Evolutionary conservation across 2,888 invertebrate genomes (phyloP), one percentile per base, ranked within the genome.

Genomic region (Cephonodes hylas): DNA sequence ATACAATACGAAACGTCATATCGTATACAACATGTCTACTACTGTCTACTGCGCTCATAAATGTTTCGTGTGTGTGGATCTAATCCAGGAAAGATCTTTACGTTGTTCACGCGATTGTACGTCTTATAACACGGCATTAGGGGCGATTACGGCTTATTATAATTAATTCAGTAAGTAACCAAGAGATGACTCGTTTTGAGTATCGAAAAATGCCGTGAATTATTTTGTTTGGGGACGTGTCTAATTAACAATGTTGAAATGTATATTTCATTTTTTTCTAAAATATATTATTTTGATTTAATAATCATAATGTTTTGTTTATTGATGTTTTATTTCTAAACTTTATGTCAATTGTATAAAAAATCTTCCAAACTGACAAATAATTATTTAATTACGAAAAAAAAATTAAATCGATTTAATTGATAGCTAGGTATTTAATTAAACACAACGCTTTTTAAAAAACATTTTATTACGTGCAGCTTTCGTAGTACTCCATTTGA

Each of bases 181-280:
- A 79, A 84, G 77, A 48, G 31, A 80, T 83, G 79, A 81, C 83
- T 84, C 79, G 80, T 83, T 80, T 81, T 80, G 80, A 86, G 87
- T 91, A 91, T 90, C 85, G 85, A 91, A 91, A 90, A 92, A 91
- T 91, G 91, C 88, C 86, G 89, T 89, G 89, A 90, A 91, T 90
- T 90, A 89, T 88, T 86, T 85, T 88, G 89, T 81, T 92, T 90
- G 88, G 89, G 88, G 85, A 88, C 83, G 85, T 87, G 86, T 90
- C 88, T 88, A 80, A 86, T 87, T 88, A 86, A 86, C 88, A 85
- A 86, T 89, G 88, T 84, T 53, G 84, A 4, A 84, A 86, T 83
- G 81, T 86, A 81, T 85, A 87, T 79, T 81, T 80, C 76, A 83
- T n/a, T 25, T 0, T 23, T 25, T 46, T 18, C 3, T 20, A 18